phyloP scores from a whole-genome alignment of 2,888 invertebrate genomes.

The Chrysolina oricalcia region DNA sequence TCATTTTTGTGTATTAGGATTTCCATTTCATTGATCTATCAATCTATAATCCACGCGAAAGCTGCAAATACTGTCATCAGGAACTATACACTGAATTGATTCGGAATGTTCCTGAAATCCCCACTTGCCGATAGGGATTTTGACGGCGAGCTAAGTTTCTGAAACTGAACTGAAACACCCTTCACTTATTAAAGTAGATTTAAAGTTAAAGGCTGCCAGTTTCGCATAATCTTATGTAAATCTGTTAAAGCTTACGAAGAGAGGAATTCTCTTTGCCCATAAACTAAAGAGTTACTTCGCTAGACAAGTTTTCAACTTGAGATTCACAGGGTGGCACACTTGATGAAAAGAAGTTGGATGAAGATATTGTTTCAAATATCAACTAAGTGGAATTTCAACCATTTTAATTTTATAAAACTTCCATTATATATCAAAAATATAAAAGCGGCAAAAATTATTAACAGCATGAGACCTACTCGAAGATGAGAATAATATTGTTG shows the following conservation, averaged over 20 bases:
- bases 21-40: too few species aligned
- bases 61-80: too few species aligned
- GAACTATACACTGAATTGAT: background rate
- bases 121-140: conserved; percentile 9
- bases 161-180: conserved; percentile 28
- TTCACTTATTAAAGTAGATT: conserved; percentile 65
- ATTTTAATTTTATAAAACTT: too few species aligned
- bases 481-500: too few species aligned
- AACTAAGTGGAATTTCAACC: too few species aligned
- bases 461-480: too few species aligned
- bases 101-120: background rate
- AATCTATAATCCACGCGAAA: too few species aligned
- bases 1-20: too few species aligned
- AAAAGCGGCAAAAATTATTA: too few species aligned
- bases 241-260: conserved; percentile 65
- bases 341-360: background rate
- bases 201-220: conserved; percentile 70
- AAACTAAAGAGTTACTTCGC: conserved; percentile 46
- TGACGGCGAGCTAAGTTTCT: conserved; percentile 3
- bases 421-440: too few species aligned
- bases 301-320: conserved; percentile 17
- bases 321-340: conserved; percentile 21
- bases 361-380: background rate
- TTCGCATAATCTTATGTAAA: conserved; percentile 72
- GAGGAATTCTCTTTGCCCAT: conserved; percentile 49